These are phyloP conservation scores for Mobula birostris DNA, from an alignment of 2,113 vertebrate species.

Conservation along the genomic window DNA sequence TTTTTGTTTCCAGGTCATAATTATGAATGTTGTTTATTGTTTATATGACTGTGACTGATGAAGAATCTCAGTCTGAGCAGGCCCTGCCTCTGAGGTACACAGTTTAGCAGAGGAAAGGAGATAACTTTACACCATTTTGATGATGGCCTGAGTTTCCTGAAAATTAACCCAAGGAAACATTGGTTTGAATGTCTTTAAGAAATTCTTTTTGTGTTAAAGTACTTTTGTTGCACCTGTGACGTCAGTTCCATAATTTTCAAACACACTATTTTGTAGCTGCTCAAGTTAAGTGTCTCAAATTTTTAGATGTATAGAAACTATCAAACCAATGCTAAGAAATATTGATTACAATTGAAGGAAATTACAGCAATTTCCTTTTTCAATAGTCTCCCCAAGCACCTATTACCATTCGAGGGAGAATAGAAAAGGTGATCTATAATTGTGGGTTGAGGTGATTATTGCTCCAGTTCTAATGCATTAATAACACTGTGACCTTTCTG, in stretches of 20 bases:
- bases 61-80: not conserved
- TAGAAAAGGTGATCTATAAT: not conserved
- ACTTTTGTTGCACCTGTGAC: not conserved
- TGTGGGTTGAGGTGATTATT: not conserved
- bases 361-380: not conserved
- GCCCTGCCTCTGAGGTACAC: not conserved
- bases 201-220: not conserved
- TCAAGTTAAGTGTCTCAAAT: not conserved
- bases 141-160: not conserved
- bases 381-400: not conserved
- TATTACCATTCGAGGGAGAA: not conserved
- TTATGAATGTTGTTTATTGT: no score
- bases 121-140: not conserved
- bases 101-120: not conserved
- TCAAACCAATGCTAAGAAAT: not conserved
- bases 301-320: not conserved
- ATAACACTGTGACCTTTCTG: not conserved
- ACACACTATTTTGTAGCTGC: not conserved
- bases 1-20: not conserved
- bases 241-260: not conserved
- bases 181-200: not conserved
- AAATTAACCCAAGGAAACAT: not conserved
- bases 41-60: not conserved
- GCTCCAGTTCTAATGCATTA: not conserved
- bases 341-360: not conserved